phyloP scores from a whole-genome alignment of 2,113 vertebrate species.

The Cathartes aura region DNA sequence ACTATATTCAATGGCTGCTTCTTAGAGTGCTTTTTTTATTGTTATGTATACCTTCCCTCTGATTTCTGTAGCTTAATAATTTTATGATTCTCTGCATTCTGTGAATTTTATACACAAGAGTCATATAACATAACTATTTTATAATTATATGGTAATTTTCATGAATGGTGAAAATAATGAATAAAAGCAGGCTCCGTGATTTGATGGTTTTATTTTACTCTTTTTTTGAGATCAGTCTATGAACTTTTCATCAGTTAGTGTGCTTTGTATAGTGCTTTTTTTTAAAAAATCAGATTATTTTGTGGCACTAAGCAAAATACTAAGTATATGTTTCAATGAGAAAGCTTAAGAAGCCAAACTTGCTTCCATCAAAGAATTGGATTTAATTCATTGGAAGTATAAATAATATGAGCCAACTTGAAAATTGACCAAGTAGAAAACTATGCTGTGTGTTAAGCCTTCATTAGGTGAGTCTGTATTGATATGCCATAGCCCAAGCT shows the following conservation, averaged over 20 bases:
- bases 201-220: neutral
- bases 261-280: neutral
- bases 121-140: neutral
- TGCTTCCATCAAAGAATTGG: no score
- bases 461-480: no score
- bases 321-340: neutral
- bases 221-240: neutral
- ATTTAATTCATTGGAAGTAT: no score
- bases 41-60: neutral
- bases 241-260: neutral
- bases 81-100: neutral
- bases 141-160: neutral
- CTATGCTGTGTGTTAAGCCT: no score
- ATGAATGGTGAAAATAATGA: neutral
- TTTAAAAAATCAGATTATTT: neutral
- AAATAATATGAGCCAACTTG: no score
- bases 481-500: no score
- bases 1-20: rapidly evolving
- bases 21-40: neutral
- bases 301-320: neutral
- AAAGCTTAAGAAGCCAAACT: neutral
- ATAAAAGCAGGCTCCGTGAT: neutral
- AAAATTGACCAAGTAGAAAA: no score
- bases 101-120: neutral
- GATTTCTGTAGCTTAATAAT: neutral